Evolutionary conservation across 2,888 invertebrate genomes (phyloP), one percentile per base, ranked within the genome.

Genomic region (Cephus pulcher): DNA sequence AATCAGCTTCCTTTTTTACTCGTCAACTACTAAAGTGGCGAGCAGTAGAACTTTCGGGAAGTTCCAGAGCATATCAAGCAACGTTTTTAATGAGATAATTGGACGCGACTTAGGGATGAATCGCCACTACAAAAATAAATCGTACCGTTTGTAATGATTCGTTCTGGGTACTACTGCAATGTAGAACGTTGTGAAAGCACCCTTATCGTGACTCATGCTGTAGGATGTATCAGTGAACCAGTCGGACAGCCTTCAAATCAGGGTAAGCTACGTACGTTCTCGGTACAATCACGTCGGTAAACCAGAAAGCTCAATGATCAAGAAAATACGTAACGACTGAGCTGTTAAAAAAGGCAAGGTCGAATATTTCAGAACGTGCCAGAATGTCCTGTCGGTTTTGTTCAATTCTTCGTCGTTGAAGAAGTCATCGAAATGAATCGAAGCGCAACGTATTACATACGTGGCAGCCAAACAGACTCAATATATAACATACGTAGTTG

Each of bases 361-460:
- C 56, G 23, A 56, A 56, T 23, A 56, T 23, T 56, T 56, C 9
- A 9, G 56, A 56, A 56, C 23, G 6, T 56, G 9, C 56, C 71
- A 73, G 76, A 75, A 77, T 69, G 69, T 75, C 75, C 79, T 69
- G 69, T 76, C 74, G 40, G 34, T 33, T 73, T 35, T 34, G 15
- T 37, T 37, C 32, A 68, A 68, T 77, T 68, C n/a, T 15, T 69
- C 35, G 35, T 70, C 34, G 34, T 32, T 34, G 75, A 15, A 37
- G 37, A 12, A 37, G 12, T 56, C 30, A 69, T 56, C 69, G 34
- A 76, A 74, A 71, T 6, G 32, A 30, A n/a, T 56, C 56, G 56
- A 56, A 56, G 56, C 56, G 9, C 56, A 56, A 56, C 56, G 56
- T 56, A 56, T 56, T 56, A 56, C 56, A 56, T 56, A 37, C 37